Conservation (phyloP, 2,888 invertebrate genomes). For the Orthonevra nobilis region DNA sequence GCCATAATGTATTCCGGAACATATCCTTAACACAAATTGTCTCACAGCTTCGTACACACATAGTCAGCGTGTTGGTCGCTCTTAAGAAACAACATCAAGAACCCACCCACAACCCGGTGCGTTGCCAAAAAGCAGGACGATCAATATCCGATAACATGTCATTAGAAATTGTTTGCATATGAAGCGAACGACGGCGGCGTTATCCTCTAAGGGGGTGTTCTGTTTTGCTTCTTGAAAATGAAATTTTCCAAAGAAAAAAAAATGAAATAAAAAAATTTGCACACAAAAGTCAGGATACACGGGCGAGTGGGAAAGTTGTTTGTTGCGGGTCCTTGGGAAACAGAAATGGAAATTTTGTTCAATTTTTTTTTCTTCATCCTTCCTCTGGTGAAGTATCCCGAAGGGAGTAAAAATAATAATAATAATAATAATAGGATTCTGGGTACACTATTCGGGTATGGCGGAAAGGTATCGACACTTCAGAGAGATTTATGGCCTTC, state of each 20-base stretch:
- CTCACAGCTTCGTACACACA: constrained; percentile 72
- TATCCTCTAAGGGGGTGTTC: neutral
- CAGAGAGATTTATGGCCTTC: constrained; percentile 79
- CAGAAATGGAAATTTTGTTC: constrained; percentile 64
- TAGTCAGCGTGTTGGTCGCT: constrained; percentile 22
- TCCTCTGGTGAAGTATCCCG: constrained; percentile 70
- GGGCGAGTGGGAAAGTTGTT: constrained; percentile 31
- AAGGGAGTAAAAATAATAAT: constrained; percentile 75
- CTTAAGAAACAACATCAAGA: constrained; percentile 25
- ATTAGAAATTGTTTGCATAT: constrained; percentile 70
- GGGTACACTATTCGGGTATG: constrained; percentile 39
- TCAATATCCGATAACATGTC: constrained; percentile 71
- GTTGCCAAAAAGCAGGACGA: constrained; percentile 66
- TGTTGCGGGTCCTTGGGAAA: constrained; percentile 53
- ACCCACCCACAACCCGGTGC: constrained; percentile 31
- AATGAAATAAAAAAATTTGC: too few species aligned
- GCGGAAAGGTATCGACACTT: constrained; percentile 76
- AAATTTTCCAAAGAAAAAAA: constrained; percentile 19
- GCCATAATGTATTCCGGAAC: constrained; percentile 80
- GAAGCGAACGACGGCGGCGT: constrained; percentile 5
- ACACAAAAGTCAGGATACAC: constrained; percentile 41
- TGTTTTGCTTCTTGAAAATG: constrained; percentile 17
- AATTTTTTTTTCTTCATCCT: constrained; percentile 22
- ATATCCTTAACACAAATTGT: constrained; percentile 80
- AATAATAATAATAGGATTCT: constrained; percentile 72